Percentiles rank a stretch among this genome's conserved stretches.
These are phyloP conservation scores for Euplexia lucipara DNA, from an alignment of 2,888 invertebrate genomes.

Conservation along the genomic window DNA sequence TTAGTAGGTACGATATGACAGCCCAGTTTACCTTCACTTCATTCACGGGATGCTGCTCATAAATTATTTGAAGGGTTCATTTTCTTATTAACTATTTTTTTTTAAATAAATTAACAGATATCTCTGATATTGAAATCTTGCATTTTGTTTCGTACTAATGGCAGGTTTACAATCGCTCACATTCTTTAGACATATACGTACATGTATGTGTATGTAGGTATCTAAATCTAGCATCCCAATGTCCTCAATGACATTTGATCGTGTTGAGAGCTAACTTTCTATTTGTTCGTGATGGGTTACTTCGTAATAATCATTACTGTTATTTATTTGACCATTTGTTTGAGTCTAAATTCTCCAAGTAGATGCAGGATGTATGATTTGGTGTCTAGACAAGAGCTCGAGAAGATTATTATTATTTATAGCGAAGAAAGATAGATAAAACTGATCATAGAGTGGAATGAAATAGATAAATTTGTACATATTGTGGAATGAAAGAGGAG, in stretches of 20 bases:
- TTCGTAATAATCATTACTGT: slow-evolving; percentile 8
- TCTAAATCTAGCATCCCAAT: slow-evolving; percentile 12
- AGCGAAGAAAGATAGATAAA: too few relatives aligned
- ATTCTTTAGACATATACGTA: background rate
- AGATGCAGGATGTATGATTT: too few relatives aligned
- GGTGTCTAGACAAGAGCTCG: background rate
- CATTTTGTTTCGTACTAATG: background rate
- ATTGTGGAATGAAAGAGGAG: too few relatives aligned
- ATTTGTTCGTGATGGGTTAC: slow-evolving; percentile 55
- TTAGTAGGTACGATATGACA: too few relatives aligned
- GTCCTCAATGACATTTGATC: slow-evolving; percentile 47
- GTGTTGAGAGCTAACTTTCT: slow-evolving; percentile 52
- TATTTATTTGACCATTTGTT: slow-evolving; percentile 18
- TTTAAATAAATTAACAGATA: background rate
- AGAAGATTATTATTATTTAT: background rate
- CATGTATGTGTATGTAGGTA: background rate
- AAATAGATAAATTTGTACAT: too few relatives aligned
- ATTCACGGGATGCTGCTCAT: too few relatives aligned
- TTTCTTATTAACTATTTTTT: too few relatives aligned
- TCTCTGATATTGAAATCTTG: background rate
- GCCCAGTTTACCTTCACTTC: too few relatives aligned
- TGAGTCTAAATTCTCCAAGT: background rate
- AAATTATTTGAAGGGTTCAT: too few relatives aligned
- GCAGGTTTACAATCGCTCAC: background rate
- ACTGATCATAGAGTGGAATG: too few relatives aligned